phyloP scores from a whole-genome alignment of 2,888 invertebrate genomes.

The Geophilus truncorum region DNA sequence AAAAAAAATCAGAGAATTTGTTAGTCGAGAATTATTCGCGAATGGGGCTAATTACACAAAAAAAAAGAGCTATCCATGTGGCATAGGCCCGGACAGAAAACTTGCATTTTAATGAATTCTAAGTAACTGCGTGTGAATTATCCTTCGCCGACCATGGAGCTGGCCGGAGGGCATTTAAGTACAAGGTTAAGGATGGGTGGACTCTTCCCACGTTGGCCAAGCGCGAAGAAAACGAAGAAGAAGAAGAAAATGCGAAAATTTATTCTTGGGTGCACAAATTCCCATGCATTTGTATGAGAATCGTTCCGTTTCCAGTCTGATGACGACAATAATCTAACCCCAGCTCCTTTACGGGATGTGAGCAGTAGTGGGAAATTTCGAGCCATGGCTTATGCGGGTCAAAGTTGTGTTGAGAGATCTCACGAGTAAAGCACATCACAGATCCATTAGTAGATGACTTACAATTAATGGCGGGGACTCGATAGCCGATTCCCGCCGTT shows the following conservation, averaged over 20 bases:
- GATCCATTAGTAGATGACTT: background rate
- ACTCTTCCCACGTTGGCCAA: background rate
- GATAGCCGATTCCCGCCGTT: background rate
- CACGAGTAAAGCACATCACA: background rate
- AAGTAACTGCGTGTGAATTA: background rate
- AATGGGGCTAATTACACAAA: too few relatives aligned
- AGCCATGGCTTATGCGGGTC: background rate
- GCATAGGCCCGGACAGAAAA: background rate
- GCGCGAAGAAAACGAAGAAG: background rate
- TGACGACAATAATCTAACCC: background rate
- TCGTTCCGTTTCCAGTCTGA: background rate
- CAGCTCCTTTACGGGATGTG: background rate
- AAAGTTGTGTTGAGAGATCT: background rate
- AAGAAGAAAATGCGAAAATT: background rate
- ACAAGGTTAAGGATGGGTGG: slow-evolving; percentile 1
- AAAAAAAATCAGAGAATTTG: too few relatives aligned
- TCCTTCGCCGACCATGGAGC: background rate
- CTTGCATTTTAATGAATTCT: background rate
- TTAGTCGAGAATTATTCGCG: too few relatives aligned
- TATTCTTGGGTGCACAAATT: background rate
- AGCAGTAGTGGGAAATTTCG: background rate
- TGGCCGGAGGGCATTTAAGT: background rate
- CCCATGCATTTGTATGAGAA: background rate
- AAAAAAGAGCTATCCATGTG: too few relatives aligned
- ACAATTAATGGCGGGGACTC: background rate